Evolutionary conservation across 1,140 invertebrate genomes (phyloP), one percentile per base, ranked within the genome.

Genomic region (Heliconius eleuchia): DNA sequence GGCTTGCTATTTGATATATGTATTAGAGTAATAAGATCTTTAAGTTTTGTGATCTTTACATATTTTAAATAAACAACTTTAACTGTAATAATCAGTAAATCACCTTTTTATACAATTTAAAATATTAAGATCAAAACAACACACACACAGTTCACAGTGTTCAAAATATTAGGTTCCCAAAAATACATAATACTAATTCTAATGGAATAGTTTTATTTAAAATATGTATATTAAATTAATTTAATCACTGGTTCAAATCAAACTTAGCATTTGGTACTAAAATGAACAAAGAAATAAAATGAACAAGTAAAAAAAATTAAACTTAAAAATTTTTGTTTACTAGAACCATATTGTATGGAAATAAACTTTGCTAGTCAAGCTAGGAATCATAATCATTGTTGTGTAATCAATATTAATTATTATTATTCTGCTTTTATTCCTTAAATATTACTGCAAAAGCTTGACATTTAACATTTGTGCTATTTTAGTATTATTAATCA

Each of bases 321-420:
- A 66, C 60, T 27, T 66, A 16, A 0, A 16, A 1, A 30, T 30
- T 27, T 46, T 46, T 66, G 30, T 23, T 66, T 30, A 27, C 27
- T 52, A 60, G 9, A 60, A 60, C 55, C 11, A 66, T 66, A 30
- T 27, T 30, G 16, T 30, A 30, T 66, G 42, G 13, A 46, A 46
- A 30, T 66, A 66, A 16, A 66, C 27, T 66, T 66, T 66, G 60
- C 60, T 66, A 66, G 60, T 30, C 60, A 66, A 66, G 60, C 60
- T 66, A 66, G 60, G 60, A 13, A 23, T 60, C 57, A 60, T 60
- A n/a, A 60, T 34, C 0, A 34, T 60, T 23, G 11, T 60, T 23
- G 9, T 46, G 42, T 46, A 46, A 46, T 66, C 23, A 30, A 13
- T 66, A 30, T 5, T 66, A 66, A 66, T 66, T 30, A 23, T 66